Evolutionary conservation across 2,797 vertebrate species (phyloP), one percentile per base, ranked within the genome.

Genomic region (Phylloscopus collybita): DNA sequence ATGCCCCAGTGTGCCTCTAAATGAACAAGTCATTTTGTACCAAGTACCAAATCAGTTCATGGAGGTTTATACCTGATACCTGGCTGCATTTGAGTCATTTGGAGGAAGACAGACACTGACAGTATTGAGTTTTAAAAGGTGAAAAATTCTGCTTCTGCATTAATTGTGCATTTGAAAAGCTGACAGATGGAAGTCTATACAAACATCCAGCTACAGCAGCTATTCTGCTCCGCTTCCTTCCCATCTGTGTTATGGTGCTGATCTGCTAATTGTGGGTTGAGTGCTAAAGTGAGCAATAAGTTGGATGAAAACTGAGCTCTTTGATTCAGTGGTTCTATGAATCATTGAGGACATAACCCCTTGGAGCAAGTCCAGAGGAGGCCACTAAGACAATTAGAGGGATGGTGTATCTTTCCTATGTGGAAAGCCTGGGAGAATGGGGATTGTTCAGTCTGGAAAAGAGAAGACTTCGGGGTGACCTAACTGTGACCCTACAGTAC

Each of bases 11-110:
- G 34, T 64, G 62, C 14, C n/a, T 66, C 40, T 80, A 49, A 40
- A 64, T 8, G 26, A 64, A 61, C 9, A 32, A 49, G 6, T 57
- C 0, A 34, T 62, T 79, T 61, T 69, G 42, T 57, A 30, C 72
- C 36, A 32, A 1, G 4, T 13, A 5, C 32, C 25, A 0, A 0
- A 26, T 34, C 38, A 61, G 19, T n/a, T 42, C 1, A 0, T 3
- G 30, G 34, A 65, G 34, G 30, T 42, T 45, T 10, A 3, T 17
- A 9, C 17, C 27, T 4, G 16, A 22, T 10, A 9, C 34, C 29
- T 64, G 59, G 32, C 53, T 71, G 42, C 32, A 23, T 54, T 53
- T 1, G 32, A 29, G 19, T 47, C 5, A 38, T 12, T 25, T 26
- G 9, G 45, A 72, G 62, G 34, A 67, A 74, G 32, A 49, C 40